phyloP scores from a whole-genome alignment of 2,888 invertebrate genomes.

The Poecilus cupreus region DNA sequence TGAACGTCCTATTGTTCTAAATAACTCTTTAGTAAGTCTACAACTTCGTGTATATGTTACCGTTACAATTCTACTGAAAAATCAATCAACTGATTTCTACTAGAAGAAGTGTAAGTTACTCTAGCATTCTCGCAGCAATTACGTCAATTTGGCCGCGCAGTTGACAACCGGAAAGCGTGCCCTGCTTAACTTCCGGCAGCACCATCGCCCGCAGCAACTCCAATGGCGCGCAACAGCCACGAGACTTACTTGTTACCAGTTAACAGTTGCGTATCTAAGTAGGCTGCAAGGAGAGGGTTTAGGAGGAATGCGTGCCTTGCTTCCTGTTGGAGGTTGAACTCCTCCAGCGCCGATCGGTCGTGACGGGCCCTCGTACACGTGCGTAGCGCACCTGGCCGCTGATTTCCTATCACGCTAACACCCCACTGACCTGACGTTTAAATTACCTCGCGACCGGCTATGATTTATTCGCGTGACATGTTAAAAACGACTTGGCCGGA shows the following conservation, averaged over 20 bases:
- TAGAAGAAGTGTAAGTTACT: too few relatives aligned
- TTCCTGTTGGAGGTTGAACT: background rate
- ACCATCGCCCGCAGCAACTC: background rate
- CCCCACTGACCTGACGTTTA: too few relatives aligned
- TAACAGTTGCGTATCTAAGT: background rate
- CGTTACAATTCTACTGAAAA: background rate
- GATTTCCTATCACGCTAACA: too few relatives aligned
- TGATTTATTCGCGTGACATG: too few relatives aligned
- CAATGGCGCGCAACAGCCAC: slow-evolving; percentile 3
- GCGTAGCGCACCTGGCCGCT: too few relatives aligned
- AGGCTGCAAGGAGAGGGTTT: background rate
- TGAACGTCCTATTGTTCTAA: too few relatives aligned
- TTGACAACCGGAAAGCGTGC: slow-evolving; percentile 27
- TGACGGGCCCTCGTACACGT: too few relatives aligned
- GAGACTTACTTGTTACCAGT: background rate
- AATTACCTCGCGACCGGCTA: too few relatives aligned
- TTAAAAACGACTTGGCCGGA: too few relatives aligned
- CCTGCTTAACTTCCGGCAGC: slow-evolving; percentile 26
- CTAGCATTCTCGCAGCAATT: slow-evolving; percentile 1
- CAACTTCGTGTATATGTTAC: background rate
- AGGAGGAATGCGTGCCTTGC: background rate
- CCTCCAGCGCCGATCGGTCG: too few relatives aligned
- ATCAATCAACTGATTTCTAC: background rate
- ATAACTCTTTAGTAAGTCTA: too few relatives aligned
- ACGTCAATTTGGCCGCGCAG: background rate